Base-by-base conservation (phyloP, 2,797 vertebrate genomes). In the Enteromius paludinosus region DNA sequence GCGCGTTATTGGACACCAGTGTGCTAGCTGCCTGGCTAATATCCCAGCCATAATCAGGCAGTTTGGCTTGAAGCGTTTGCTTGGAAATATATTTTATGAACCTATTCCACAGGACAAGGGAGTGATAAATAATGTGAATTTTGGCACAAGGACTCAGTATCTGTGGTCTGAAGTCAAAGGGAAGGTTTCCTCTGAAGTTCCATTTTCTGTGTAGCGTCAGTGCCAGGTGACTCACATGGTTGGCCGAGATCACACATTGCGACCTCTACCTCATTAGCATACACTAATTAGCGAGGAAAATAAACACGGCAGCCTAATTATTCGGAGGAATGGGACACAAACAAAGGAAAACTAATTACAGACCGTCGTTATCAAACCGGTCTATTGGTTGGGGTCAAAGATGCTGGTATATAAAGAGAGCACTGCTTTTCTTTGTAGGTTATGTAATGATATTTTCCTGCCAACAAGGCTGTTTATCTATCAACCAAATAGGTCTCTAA, bases 291-390 rank as follows among this genome's bases (percentile, higher is more conserved):
- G 86, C 65, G 23, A 56, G 81, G 84, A 82, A 87, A 90, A 88
- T 89, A 87, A 88, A 84, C 84, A 89, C 80, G 25, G 68, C 77
- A 75, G 81, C 74, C 83, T 90, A 89, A 90, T 89, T 89, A 89
- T 85, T 88, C 49, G 64, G 81, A 70, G 78, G 83, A 87, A 88
- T 85, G 83, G 81, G 83, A 85, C 85, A 74, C 85, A 86, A 86
- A 87, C 84, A 86, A 87, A 84, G 81, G 72, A 82, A 85, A 78
- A 75, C 82, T 89, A 87, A 90, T 89, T 89, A 88, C 76, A 49
- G 84, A 82, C 74, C 70, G 83, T 81, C 75, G 70, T 74, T 88
- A 90, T 89, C 87, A 89, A 89, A 84, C 81, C 86, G 80, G 85
- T 75, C 84, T 75, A 73, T 78, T 84, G 79, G 81, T 84, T 82